Conservation (phyloP, 2,888 invertebrate genomes). For the Diplolepis rosae region DNA sequence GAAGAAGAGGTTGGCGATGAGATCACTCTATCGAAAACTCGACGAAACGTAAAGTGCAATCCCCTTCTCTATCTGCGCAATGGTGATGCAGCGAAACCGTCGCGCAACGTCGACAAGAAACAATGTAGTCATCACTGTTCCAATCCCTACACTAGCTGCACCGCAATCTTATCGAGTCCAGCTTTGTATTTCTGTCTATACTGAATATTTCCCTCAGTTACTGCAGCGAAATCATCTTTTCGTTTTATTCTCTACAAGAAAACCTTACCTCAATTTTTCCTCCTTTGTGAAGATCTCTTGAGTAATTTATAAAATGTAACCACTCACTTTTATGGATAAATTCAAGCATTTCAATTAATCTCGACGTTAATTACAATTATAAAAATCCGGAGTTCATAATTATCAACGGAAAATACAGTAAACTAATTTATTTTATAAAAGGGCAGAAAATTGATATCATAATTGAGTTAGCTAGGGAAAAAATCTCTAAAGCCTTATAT, state of each 20-base stretch:
- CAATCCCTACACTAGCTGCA: constrained; percentile 56
- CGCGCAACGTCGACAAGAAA: constrained; percentile 66
- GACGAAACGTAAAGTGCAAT: constrained; percentile 64
- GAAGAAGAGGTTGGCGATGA: constrained; percentile 13
- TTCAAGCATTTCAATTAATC: no score
- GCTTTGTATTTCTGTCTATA: constrained; percentile 24
- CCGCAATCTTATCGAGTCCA: constrained; percentile 58
- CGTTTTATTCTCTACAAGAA: background rate
- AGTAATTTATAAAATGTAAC: background rate
- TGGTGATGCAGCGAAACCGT: constrained; percentile 57
- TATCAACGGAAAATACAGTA: no score
- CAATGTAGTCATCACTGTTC: constrained; percentile 63
- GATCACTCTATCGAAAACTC: constrained; percentile 58
- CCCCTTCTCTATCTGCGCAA: constrained; percentile 40
- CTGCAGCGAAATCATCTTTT: background rate
- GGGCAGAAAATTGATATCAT: no score
- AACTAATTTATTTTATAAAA: no score
- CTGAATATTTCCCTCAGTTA: background rate
- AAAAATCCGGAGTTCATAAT: no score
- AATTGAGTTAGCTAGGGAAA: no score
- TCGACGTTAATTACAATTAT: no score
- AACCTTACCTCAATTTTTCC: background rate
- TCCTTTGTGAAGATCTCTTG: background rate
- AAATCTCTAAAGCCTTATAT: no score
- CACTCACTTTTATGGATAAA: no score